Evolutionary conservation across 37 sponge, comb jelly and placozoan species (phyloP).

Genomic region (Sycon ciliatum): DNA sequence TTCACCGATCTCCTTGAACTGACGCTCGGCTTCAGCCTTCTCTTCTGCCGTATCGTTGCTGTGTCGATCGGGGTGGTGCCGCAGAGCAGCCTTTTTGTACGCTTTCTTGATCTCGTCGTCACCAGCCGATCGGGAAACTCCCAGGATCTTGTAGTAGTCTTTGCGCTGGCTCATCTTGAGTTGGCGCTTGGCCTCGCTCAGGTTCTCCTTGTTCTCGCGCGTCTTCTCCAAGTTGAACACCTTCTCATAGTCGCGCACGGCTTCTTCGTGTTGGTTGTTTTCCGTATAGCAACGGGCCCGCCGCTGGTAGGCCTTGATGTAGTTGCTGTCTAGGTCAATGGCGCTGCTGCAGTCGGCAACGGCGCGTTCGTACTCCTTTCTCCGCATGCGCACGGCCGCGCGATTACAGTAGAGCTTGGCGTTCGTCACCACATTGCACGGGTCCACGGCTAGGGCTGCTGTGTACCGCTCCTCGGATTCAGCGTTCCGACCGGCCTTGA

Average conservation of each 20-base stretch:
- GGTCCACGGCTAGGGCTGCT: slow-evolving; percentile 80
- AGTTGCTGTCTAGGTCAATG: slow-evolving; percentile 68
- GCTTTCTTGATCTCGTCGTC: slow-evolving; percentile 90
- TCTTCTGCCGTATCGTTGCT: slow-evolving; percentile 50
- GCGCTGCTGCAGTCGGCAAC: slow-evolving; percentile 76
- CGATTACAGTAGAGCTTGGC: slow-evolving; percentile 89
- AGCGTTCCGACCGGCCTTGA: slow-evolving; percentile 41
- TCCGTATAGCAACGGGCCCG: slow-evolving; percentile 81
- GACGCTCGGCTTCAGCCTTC: slow-evolving; percentile 58
- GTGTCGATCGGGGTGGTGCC: slow-evolving; percentile 85
- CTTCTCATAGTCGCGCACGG: slow-evolving; percentile 84
- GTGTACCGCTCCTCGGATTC: slow-evolving; percentile 65
- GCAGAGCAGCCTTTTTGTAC: slow-evolving; percentile 75
- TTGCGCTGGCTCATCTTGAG: slow-evolving; percentile 88
- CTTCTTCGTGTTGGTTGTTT: slow-evolving; percentile 74
- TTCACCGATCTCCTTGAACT: slow-evolving; percentile 88
- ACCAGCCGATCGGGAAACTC: slow-evolving; percentile 46
- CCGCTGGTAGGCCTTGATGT: slow-evolving; percentile 73
- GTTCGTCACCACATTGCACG: slow-evolving; percentile 66
- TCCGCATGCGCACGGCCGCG: slow-evolving; percentile 54
- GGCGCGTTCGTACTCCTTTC: slow-evolving; percentile 47
- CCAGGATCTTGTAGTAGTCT: slow-evolving; percentile 94
- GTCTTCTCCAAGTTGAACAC: slow-evolving; percentile 55
- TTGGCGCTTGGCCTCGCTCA: slow-evolving; percentile 58
- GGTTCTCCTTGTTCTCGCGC: slow-evolving; percentile 35